These are phyloP conservation scores for Galagoides demidoff DNA, from an alignment of 2,797 vertebrate species.

Conservation along the genomic window DNA sequence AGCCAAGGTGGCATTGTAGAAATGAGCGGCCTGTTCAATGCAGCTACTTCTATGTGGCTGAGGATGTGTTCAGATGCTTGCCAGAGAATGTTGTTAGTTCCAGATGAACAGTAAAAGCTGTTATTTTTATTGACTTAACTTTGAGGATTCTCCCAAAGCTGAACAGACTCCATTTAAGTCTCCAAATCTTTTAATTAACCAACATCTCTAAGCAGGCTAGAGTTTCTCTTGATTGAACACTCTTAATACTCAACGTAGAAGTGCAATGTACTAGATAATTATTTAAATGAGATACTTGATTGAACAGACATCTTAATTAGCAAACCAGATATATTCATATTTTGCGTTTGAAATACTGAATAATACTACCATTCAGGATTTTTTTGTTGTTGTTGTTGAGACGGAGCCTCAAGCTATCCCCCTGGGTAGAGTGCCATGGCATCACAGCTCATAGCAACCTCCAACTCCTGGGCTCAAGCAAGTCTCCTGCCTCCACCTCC, in stretches of 20 bases:
- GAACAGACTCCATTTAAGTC: constrained; percentile 50
- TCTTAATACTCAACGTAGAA: constrained; percentile 50
- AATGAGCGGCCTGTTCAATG: not conserved
- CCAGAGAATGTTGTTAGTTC: not conserved
- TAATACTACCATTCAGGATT: constrained; percentile 54
- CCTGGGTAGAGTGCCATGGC: too few species aligned
- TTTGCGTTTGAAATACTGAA: constrained; percentile 73
- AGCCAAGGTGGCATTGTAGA: not conserved
- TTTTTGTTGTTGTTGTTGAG: too few species aligned
- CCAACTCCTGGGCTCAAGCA: too few species aligned
- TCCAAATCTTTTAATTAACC: constrained; percentile 72
- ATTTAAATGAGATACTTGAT: constrained; percentile 71
- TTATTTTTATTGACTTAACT: constrained; percentile 57
- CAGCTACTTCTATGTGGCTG: not conserved
- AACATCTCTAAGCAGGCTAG: constrained; percentile 47
- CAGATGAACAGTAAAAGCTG: not conserved
- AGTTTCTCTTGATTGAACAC: constrained; percentile 67
- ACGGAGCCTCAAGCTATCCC: too few species aligned
- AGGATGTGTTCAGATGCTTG: not conserved
- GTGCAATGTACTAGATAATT: constrained; percentile 53
- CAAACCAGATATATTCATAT: constrained; percentile 56
- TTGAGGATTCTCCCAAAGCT: constrained; percentile 50
- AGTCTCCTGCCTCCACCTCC: too few species aligned
- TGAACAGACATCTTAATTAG: constrained; percentile 72
- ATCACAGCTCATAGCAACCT: too few species aligned